Evolutionary conservation across 1,140 invertebrate genomes (phyloP), one percentile per base, ranked within the genome.

Genomic region (Theocolax elegans): DNA sequence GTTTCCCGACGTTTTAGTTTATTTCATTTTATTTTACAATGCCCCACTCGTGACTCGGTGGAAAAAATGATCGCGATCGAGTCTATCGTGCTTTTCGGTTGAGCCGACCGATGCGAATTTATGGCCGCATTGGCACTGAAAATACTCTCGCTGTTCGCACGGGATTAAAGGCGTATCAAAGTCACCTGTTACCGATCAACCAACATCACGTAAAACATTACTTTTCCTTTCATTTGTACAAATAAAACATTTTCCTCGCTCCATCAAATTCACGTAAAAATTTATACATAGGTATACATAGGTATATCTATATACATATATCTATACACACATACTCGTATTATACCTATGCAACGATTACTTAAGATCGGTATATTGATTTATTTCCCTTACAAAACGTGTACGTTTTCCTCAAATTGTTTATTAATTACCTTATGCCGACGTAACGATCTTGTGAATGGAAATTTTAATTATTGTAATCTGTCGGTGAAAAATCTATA

Each of bases 101-200:
- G n/a, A n/a, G n/a, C n/a, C 6, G 2, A 31, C 1, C 31, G 15
- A 17, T 25, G 12, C 1, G 15, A 62, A 54, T 65, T 65, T 65
- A 65, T 29, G 35, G 38, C 35, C 35, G 19, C 60, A 49, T 51
- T 63, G 60, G 60, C 60, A 63, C 35, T 53, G 49, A 51, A 64
- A 51, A 6, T 8, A 40, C 27, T 31, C 31, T 21, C 19, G 31
- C 15, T 3, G 12, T 1, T n/a, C 38, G 10, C 19, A 9, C 29
- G 2, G 38, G 23, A 65, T 65, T 54, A 23, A 48, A 44, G 42
- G 23, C 27, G 29, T 27, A 59, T 48, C 65, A 44, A 67, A 67
- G 42, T 67, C 65, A 59, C 53, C 53, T 66, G 51, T 56, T 66
- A 66, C 42, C 44, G 10, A 35, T 35, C 31, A 35, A 35, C 31